Evolutionary conservation across 2,888 invertebrate species (phyloP).

Genomic region (Pristionchus maxplancki): DNA sequence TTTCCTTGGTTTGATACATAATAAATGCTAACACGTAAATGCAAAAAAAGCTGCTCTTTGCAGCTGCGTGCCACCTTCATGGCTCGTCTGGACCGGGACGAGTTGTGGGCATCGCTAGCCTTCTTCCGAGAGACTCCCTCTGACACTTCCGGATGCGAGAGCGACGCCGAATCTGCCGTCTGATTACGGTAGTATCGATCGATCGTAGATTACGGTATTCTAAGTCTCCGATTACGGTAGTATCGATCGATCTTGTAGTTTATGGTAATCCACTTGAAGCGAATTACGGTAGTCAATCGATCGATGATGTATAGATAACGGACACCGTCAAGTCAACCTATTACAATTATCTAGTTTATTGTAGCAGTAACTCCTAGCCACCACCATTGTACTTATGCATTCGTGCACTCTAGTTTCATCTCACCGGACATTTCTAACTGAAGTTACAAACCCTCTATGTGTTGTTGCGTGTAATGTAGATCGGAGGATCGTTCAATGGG

Average conservation of each 20-base stretch:
- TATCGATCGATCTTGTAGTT: background rate
- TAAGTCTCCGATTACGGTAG: background rate
- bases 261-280: background rate
- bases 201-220: background rate
- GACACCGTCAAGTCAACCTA: too few species aligned
- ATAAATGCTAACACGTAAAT: too few species aligned
- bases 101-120: slow-evolving; percentile 66
- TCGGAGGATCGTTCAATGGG: slow-evolving; percentile 31
- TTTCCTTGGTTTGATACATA: too few species aligned
- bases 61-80: slow-evolving; percentile 75
- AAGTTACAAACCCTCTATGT: background rate
- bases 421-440: background rate
- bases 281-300: background rate
- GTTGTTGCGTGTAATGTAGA: slow-evolving; percentile 38
- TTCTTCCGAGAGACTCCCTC: slow-evolving; percentile 60
- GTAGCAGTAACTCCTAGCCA: background rate
- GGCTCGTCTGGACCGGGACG: slow-evolving; percentile 66
- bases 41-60: too few species aligned
- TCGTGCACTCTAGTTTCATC: background rate
- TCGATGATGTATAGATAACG: too few species aligned
- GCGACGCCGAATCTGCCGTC: slow-evolving; percentile 45
- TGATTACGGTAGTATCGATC: slow-evolving; percentile 5
- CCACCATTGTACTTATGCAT: background rate
- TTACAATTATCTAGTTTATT: background rate
- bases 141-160: slow-evolving; percentile 3